Base-by-base conservation (phyloP, 2,888 invertebrate species). In the Lithophane socia region DNA sequence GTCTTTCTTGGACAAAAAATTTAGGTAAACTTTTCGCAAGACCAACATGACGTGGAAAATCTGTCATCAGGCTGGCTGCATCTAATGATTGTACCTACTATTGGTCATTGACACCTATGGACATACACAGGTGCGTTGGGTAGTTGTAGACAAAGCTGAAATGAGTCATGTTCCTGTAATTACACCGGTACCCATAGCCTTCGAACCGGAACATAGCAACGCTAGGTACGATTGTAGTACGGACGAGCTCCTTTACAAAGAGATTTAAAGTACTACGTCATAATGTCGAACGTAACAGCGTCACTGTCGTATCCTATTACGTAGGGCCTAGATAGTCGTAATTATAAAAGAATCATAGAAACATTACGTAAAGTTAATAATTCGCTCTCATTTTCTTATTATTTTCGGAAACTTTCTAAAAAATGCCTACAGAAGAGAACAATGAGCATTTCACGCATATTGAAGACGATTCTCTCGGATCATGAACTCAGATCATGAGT, bases 381-480 rank as follows among this genome's bases (percentile, higher is more conserved):
- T 88, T 79, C 76, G 71, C 73, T 83, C 86, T 80, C 81, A 77
- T 78, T 84, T 63, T 73, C 58, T 66, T 58, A 84, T 58, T 69
- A 54, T 77, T 72, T 74, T 71, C 58, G 24, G 65, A 49, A 82
- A 81, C 89, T 89, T 89, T 89, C 90, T 88, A 89, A 86, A 86
- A 84, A 79, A 73, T 84, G 75, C 83, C 77, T 67, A 79, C 78
- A 78, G 63, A 82, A 69, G 65, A 79, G 72, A 85, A 87, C 87
- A 89, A 89, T 83, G 67, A 58, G 21, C 70, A 82, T 79, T 78
- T 86, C 73, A 85, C 80, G 88, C 81, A 64, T 82, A 82, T 83
- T 83, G 24, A 66, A 82, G 77, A 78, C 75, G 80, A 86, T 90
- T 92, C 89, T 87, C 85, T 88, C 80, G 24, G 85, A 90, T 68